These are phyloP conservation scores for Muscicapa adusta DNA, from an alignment of 2,113 vertebrate species.

Conservation along the genomic window DNA sequence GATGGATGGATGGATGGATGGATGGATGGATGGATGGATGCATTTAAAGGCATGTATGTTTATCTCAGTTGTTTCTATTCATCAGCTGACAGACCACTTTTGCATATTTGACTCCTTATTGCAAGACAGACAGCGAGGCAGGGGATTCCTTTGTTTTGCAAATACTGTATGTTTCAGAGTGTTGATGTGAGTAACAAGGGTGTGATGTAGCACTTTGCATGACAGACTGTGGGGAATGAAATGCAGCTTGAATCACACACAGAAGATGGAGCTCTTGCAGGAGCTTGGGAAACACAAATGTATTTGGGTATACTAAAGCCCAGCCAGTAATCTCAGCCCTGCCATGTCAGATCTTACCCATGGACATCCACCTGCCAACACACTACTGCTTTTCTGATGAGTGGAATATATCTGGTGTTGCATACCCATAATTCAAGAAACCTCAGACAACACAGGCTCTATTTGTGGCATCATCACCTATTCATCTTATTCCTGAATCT, in stretches of 20 bases:
- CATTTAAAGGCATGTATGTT: neutral
- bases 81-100: neutral
- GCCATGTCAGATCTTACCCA: neutral
- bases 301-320: neutral
- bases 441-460: neutral
- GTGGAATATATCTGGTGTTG: neutral
- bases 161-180: neutral
- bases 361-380: neutral
- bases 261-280: neutral
- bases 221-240: accelerated
- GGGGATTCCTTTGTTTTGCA: neutral
- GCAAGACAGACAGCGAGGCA: neutral
- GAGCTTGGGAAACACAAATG: neutral
- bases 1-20: neutral
- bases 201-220: neutral
- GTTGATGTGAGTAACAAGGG: neutral
- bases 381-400: neutral
- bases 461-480: neutral
- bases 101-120: neutral
- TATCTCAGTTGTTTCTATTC: neutral
- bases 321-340: neutral
- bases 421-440: neutral
- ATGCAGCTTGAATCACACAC: neutral
- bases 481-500: neutral
- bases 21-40: neutral